Percentiles rank a stretch among this genome's conserved stretches.
These are phyloP conservation scores for Pseudotriccus pelzelni DNA, from an alignment of 2,797 vertebrate genomes.

Conservation along the genomic window DNA sequence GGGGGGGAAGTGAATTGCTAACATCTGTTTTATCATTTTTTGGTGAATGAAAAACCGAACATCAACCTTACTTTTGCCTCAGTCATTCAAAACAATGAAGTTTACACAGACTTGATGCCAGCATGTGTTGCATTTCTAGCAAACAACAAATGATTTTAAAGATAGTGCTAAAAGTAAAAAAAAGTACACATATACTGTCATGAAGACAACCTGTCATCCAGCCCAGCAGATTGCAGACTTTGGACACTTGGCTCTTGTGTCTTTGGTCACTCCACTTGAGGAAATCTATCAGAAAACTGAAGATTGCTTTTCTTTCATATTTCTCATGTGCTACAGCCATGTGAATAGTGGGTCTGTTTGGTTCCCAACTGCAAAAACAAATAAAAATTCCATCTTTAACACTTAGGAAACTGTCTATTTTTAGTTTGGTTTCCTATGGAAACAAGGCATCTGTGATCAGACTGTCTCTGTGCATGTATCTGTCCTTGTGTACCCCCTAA, in stretches of 20 bases:
- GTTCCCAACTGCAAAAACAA: conserved; percentile 67
- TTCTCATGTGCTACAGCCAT: conserved; percentile 43
- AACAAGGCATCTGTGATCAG: conserved; percentile 67
- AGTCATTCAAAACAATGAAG: conserved; percentile 15
- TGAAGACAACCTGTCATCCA: neutral
- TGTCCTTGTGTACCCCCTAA: conserved; percentile 70
- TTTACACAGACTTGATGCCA: neutral
- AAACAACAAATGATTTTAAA: neutral
- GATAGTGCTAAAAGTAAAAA: neutral
- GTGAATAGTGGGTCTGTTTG: conserved; percentile 58
- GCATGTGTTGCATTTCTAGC: neutral
- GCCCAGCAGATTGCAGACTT: neutral
- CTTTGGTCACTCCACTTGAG: neutral
- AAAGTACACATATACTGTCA: neutral
- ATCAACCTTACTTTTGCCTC: neutral
- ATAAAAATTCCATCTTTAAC: conserved; percentile 71
- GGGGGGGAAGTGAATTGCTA: conserved; percentile 15
- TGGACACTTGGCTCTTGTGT: neutral
- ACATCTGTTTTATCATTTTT: conserved; percentile 46
- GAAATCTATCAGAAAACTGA: neutral
- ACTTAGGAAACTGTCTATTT: conserved; percentile 65
- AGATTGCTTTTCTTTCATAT: conserved; percentile 19
- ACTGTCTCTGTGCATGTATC: conserved; percentile 57
- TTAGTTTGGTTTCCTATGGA: conserved; percentile 71
- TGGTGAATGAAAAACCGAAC: conserved; percentile 37